A percentile compares a stretch with the other conserved stretches of the same genome.
These are phyloP conservation scores for Coenonympha glycerion DNA, from an alignment of 2,888 invertebrate genomes.

Conservation along the genomic window DNA sequence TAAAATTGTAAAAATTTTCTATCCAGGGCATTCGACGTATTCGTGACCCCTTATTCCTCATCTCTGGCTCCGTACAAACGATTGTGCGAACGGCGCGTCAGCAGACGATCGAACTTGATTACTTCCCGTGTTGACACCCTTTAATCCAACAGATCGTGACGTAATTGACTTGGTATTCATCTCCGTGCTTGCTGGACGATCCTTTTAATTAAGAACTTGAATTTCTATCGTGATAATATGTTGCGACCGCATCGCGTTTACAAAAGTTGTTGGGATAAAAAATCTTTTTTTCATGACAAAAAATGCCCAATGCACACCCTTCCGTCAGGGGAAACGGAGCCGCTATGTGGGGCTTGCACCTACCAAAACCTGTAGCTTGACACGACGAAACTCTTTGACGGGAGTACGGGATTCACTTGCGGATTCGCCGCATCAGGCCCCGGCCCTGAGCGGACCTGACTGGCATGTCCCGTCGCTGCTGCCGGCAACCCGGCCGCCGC, in stretches of 20 bases:
- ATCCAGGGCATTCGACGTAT: neutral
- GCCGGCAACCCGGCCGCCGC: too few species aligned
- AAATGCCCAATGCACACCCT: too few species aligned
- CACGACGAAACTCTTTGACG: too few species aligned
- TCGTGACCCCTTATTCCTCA: neutral
- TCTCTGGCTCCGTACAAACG: neutral
- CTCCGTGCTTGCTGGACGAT: constrained; percentile 19
- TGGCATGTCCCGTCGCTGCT: too few species aligned
- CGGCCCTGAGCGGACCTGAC: too few species aligned
- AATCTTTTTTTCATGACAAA: too few species aligned
- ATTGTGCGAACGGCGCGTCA: constrained; percentile 25
- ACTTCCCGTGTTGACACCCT: constrained; percentile 42
- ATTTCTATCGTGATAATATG: constrained; percentile 5
- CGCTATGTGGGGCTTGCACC: too few species aligned
- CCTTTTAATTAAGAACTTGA: constrained; percentile 15
- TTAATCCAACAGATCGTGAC: constrained; percentile 26
- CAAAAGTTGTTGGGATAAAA: neutral
- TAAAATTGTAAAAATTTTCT: neutral
- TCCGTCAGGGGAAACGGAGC: too few species aligned
- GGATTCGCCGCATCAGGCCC: too few species aligned
- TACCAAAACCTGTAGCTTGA: too few species aligned
- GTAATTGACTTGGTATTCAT: constrained; percentile 23
- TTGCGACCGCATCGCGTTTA: constrained; percentile 5
- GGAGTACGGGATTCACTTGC: too few species aligned
- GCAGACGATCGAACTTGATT: constrained; percentile 37